Percentiles rank a stretch among this genome's conserved stretches.
Evolutionary conservation across 2,113 vertebrate genomes (phyloP).

Genomic region (Chitala chitala): DNA sequence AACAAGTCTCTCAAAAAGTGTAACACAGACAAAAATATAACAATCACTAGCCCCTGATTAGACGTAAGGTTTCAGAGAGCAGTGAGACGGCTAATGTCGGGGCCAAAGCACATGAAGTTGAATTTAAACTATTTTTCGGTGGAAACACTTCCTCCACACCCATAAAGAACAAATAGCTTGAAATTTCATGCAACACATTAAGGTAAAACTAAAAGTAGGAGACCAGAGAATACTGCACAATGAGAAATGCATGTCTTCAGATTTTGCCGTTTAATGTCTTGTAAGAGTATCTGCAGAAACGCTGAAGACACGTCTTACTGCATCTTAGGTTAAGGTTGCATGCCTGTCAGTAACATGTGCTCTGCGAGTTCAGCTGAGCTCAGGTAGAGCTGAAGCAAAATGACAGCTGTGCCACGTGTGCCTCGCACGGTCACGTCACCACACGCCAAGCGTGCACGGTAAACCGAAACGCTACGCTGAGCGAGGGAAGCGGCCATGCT

Average conservation of each 20-base stretch:
- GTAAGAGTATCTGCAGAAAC: neutral
- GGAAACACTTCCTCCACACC: neutral
- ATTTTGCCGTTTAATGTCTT: neutral
- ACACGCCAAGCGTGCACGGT: neutral
- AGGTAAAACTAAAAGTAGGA: slow-evolving; percentile 15
- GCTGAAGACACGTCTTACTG: neutral
- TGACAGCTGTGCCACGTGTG: neutral
- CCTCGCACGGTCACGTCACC: too few species aligned
- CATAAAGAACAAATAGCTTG: slow-evolving; percentile 4
- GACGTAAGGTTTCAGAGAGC: neutral
- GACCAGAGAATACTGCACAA: neutral
- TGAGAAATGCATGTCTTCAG: neutral
- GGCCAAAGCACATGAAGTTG: neutral
- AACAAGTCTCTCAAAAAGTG: neutral
- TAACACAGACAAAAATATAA: neutral
- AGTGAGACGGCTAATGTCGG: neutral
- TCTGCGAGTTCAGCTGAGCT: neutral
- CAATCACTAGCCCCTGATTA: neutral
- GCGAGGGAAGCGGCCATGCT: neutral
- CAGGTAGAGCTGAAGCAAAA: too few species aligned
- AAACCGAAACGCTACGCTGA: neutral
- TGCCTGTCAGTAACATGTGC: neutral
- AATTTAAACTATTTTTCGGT: neutral
- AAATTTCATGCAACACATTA: neutral
- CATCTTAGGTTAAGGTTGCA: neutral